Evolutionary conservation across 2,888 invertebrate genomes (phyloP).

Genomic region (Lasioglossum oenotherae): DNA sequence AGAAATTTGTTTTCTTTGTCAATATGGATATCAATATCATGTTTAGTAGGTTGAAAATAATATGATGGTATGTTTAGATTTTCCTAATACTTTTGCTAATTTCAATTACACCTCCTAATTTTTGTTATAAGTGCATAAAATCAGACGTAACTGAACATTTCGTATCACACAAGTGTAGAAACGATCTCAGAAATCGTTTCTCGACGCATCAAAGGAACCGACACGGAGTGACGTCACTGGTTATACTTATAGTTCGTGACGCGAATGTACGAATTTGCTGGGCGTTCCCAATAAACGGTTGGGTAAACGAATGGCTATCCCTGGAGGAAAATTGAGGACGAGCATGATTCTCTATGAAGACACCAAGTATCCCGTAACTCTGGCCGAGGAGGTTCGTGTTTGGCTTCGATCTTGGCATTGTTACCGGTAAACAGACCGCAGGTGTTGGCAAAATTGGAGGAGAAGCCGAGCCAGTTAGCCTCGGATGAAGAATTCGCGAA

Average conservation of each 20-base stretch:
- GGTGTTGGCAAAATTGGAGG: slow-evolving; percentile 8
- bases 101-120: too few species aligned
- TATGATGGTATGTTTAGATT: too few species aligned
- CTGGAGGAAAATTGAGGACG: background rate
- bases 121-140: too few species aligned
- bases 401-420: background rate
- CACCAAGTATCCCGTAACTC: background rate
- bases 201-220: too few species aligned
- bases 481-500: slow-evolving; percentile 9
- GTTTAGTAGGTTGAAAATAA: too few species aligned
- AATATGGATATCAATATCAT: too few species aligned
- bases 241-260: background rate
- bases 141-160: too few species aligned
- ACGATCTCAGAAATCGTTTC: too few species aligned
- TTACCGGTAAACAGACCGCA: background rate
- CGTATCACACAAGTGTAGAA: too few species aligned
- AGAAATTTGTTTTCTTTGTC: too few species aligned
- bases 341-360: background rate
- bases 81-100: too few species aligned
- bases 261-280: background rate
- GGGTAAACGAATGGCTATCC: background rate
- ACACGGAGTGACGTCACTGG: too few species aligned
- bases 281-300: background rate
- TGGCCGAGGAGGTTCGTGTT: background rate
- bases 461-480: background rate